Percentiles rank a stretch among this genome's conserved stretches.
Evolutionary conservation across 2,888 invertebrate genomes (phyloP).

Genomic region (Galerucella pusilla): DNA sequence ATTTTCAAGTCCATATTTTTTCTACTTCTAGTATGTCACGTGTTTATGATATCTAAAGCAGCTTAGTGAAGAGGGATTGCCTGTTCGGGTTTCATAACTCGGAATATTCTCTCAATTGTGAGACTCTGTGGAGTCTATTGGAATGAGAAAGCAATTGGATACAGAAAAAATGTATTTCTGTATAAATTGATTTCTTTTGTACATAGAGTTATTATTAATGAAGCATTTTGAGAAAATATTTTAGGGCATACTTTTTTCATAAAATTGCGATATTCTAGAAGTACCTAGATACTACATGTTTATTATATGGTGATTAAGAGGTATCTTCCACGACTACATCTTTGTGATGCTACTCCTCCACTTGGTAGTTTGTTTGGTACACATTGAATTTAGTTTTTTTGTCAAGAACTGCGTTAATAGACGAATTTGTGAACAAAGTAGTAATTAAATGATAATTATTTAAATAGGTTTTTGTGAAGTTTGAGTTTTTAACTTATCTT

Average conservation of each 20-base stretch:
- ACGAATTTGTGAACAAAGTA: conserved; percentile 7
- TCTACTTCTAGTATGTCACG: too few species aligned
- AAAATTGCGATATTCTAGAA: conserved; percentile 49
- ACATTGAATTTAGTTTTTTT: conserved; percentile 5
- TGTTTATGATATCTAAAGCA: too few species aligned
- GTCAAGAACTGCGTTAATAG: not conserved
- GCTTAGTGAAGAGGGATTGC: too few species aligned
- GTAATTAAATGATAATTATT: not conserved
- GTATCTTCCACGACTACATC: too few species aligned
- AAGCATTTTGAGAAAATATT: conserved; percentile 5
- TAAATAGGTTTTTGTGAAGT: not conserved
- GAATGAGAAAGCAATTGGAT: too few species aligned
- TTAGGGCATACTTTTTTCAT: conserved; percentile 35
- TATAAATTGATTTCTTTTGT: too few species aligned
- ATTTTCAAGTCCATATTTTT: too few species aligned
- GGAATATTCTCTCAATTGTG: too few species aligned
- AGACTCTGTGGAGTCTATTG: too few species aligned
- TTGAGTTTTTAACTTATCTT: not conserved
- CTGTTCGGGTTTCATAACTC: too few species aligned
- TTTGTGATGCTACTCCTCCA: conserved; percentile 15
- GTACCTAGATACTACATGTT: conserved; percentile 48
- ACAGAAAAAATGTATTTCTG: too few species aligned
- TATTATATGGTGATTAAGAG: conserved; percentile 42
- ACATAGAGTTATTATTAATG: not conserved
- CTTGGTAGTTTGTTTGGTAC: conserved; percentile 33